A percentile compares a stretch with the other conserved stretches of the same genome.
These are phyloP conservation scores for Caenorhabditis sp. DNA, from an alignment of 2,888 invertebrate genomes.

Conservation along the genomic window DNA sequence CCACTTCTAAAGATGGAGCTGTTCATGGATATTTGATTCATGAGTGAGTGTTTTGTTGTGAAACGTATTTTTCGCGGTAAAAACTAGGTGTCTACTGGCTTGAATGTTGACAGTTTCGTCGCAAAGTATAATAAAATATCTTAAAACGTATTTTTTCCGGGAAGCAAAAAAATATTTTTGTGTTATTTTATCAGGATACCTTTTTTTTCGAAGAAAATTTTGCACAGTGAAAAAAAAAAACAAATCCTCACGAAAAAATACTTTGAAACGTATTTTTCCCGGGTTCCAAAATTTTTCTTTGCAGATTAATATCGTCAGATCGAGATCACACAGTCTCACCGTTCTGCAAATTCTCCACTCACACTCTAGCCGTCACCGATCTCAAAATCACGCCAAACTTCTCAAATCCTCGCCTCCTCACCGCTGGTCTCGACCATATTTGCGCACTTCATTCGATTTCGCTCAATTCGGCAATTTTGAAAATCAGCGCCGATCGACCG, in stretches of 20 bases:
- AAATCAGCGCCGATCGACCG: conserved; percentile 58
- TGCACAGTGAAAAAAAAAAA: no score
- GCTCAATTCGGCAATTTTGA: conserved; percentile 46
- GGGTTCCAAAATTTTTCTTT: conserved; percentile 10
- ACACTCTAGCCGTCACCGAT: conserved; percentile 53
- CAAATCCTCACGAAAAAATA: no score
- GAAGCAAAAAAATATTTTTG: not conserved
- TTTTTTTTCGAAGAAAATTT: no score
- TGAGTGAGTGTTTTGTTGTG: conserved; percentile 50
- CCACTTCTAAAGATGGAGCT: conserved; percentile 56
- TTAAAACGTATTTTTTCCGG: not conserved
- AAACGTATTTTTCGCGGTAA: no score
- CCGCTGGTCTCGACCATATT: conserved; percentile 56
- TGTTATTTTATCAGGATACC: not conserved
- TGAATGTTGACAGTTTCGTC: no score
- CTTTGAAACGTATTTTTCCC: not conserved
- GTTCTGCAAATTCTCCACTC: conserved; percentile 52
- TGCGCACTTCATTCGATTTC: conserved; percentile 52
- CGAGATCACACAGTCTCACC: conserved; percentile 43
- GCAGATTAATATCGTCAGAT: conserved; percentile 40
- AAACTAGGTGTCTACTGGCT: no score
- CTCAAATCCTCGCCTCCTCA: conserved; percentile 49
- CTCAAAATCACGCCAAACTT: conserved; percentile 46
- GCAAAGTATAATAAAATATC: no score
- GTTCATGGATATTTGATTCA: conserved; percentile 56